A percentile compares a stretch with the other conserved stretches of the same genome.
These are phyloP conservation scores for Colius striatus DNA, from an alignment of 2,113 vertebrate genomes.

Conservation along the genomic window DNA sequence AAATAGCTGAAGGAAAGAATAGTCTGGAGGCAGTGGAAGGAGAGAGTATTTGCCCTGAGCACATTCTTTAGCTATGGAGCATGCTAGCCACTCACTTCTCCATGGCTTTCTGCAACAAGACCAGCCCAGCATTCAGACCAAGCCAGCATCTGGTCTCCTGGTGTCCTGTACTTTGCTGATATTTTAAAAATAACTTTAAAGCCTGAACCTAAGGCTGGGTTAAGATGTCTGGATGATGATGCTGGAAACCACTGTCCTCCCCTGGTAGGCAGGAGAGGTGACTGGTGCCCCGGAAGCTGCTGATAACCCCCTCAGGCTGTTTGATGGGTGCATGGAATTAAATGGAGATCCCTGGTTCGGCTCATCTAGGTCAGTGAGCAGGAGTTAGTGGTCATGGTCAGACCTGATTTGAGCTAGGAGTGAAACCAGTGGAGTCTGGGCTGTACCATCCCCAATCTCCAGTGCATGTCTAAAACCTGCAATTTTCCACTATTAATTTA, in stretches of 20 bases:
- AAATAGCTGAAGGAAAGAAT: constrained; percentile 25
- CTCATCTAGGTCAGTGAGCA: neutral
- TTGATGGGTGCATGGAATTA: neutral
- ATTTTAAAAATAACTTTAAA: neutral
- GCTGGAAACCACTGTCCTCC: neutral
- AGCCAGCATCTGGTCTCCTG: neutral
- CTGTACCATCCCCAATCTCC: neutral
- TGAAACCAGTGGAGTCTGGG: neutral
- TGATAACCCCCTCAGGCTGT: neutral
- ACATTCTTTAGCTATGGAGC: neutral
- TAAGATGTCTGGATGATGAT: neutral
- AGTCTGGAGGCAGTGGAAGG: neutral
- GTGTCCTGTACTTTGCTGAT: neutral
- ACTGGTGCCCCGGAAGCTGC: neutral
- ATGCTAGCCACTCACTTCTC: neutral
- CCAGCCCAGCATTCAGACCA: rapidly evolving
- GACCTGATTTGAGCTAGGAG: rapidly evolving
- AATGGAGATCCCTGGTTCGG: neutral
- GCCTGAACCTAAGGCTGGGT: rapidly evolving
- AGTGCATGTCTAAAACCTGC: neutral
- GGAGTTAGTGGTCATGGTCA: neutral
- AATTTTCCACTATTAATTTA: neutral
- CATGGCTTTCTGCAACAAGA: neutral
- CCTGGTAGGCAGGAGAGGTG: neutral
- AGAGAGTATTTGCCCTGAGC: neutral